A percentile compares a stretch with the other conserved stretches of the same genome.
Evolutionary conservation across 2,888 invertebrate species (phyloP).

Genomic region (Suillia variegata): DNA sequence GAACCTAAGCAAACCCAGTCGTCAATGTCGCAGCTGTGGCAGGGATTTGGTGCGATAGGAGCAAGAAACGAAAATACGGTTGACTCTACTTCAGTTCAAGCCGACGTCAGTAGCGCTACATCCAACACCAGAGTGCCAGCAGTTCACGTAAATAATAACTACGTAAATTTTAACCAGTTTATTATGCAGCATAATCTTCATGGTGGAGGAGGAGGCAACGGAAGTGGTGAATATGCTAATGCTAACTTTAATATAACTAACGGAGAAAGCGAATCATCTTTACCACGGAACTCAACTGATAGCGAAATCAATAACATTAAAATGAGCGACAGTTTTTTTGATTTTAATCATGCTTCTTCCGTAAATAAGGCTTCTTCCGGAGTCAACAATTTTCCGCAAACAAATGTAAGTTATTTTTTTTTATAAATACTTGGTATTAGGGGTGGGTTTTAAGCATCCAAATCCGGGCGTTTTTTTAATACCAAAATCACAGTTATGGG

Average conservation of each 20-base stretch:
- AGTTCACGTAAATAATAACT: conserved; percentile 43
- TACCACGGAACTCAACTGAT: not conserved
- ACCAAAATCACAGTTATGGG: no score
- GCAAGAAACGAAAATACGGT: no score
- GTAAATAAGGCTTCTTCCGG: no score
- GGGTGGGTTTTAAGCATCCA: no score
- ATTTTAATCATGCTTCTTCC: no score
- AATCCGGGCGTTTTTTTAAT: no score
- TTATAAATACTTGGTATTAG: no score
- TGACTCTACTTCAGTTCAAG: not conserved
- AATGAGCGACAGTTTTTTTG: not conserved
- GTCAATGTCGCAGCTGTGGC: conserved; percentile 30
- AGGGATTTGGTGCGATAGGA: conserved; percentile 24
- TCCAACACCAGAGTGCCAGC: not conserved
- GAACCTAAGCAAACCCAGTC: conserved; percentile 19
- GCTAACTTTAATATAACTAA: not conserved
- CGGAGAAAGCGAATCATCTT: no score
- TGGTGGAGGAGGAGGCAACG: conserved; percentile 13
- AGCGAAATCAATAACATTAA: no score
- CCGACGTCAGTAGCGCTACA: conserved; percentile 10
- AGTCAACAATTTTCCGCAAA: no score
- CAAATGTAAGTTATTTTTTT: no score
- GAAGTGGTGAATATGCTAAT: conserved; percentile 1
- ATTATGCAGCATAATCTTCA: conserved; percentile 57
- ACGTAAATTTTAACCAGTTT: conserved; percentile 60